Percentiles rank a stretch among this genome's conserved stretches.
Evolutionary conservation across 2,113 vertebrate species (phyloP).

Genomic region (Corynorhinus townsendii): DNA sequence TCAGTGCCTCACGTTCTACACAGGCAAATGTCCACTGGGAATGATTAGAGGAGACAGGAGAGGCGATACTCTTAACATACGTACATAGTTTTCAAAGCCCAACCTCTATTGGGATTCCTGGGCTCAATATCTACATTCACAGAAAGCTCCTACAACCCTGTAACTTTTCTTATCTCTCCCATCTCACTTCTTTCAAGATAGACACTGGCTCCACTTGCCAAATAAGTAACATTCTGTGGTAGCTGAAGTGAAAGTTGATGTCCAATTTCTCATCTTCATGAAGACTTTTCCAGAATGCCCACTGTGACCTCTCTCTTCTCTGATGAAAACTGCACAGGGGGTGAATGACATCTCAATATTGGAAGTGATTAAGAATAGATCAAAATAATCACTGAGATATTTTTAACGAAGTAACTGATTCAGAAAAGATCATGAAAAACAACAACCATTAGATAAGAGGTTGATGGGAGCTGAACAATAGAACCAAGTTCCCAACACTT

Average conservation of each 20-base stretch:
- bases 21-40: not conserved
- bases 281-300: not conserved
- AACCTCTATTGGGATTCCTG: not conserved
- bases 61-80: not conserved
- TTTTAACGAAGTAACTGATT: constrained; percentile 6
- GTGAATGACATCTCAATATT: not conserved
- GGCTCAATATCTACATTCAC: not conserved
- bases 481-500: not conserved
- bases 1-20: not conserved
- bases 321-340: not conserved
- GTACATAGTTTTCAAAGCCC: not conserved
- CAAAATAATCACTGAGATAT: not conserved
- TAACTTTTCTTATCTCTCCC: not conserved
- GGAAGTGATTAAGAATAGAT: not conserved
- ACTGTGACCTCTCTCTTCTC: not conserved
- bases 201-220: not conserved
- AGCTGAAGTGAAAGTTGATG: not conserved
- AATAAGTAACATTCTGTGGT: not conserved
- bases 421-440: not conserved
- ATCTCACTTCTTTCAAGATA: not conserved
- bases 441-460: not conserved
- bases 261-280: not conserved
- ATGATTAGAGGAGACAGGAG: not conserved
- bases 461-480: not conserved
- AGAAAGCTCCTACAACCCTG: not conserved